Conservation (phyloP, 1,140 invertebrate species). For the Daktulosphaira vitifoliae region DNA sequence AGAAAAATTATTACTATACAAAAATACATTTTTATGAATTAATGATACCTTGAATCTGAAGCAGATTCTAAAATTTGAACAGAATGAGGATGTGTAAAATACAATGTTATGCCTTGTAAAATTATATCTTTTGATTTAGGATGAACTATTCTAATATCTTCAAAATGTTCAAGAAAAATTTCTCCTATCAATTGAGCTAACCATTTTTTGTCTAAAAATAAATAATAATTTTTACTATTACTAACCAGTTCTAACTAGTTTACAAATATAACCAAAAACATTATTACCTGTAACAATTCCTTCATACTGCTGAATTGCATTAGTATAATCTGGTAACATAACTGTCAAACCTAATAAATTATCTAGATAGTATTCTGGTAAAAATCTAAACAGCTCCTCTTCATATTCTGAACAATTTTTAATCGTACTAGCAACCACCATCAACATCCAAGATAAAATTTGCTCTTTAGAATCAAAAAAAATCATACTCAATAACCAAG, state of each 20-base stretch:
- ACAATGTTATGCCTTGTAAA: constrained; percentile 1
- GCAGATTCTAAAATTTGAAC: not conserved
- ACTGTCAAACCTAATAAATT: not conserved
- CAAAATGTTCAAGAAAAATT: not conserved
- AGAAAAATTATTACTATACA: too few relatives aligned
- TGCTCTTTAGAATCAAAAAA: not conserved
- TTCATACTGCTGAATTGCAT: not conserved
- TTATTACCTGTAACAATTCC: constrained; percentile 2
- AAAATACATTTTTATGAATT: too few relatives aligned
- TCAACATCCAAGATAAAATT: constrained; percentile 5
- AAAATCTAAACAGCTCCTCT: constrained; percentile 1
- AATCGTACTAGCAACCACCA: not conserved
- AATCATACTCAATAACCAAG: constrained; percentile 8
- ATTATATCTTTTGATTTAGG: constrained; percentile 7
- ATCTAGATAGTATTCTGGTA: constrained; percentile 5
- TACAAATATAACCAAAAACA: too few relatives aligned
- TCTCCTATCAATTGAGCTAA: not conserved
- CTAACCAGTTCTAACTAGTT: too few relatives aligned
- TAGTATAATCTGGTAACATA: not conserved
- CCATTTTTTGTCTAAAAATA: constrained; percentile 3
- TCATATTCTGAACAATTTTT: not conserved
- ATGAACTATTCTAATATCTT: constrained; percentile 1
- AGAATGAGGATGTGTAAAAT: not conserved
- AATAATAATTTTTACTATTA: too few relatives aligned
- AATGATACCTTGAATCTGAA: not conserved